Evolutionary conservation across 1,140 invertebrate genomes (phyloP), one percentile per base, ranked within the genome.

Genomic region (Coelopa frigida): DNA sequence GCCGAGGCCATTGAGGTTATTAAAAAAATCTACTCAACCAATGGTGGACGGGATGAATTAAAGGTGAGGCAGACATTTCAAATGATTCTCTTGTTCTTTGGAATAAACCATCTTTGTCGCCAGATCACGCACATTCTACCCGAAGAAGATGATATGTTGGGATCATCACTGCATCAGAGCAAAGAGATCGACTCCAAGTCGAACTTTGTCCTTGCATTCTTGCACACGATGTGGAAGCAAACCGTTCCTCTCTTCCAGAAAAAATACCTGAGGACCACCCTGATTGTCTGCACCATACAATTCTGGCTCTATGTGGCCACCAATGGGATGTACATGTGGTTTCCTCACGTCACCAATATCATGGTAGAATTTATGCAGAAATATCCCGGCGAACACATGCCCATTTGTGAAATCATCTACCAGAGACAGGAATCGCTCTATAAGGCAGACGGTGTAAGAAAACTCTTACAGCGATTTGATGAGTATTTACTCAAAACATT

Each of bases 1-100:
- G 69, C 77, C 1, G 75, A 81, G 51, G 75, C 82, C 2, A 54
- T 84, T 4, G 53, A 70, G 23, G 68, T 83, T 18, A 59, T 86
- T 2, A 63, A 63, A 39, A 71, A 63, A 6, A 80, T 84, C 48
- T 83, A 79, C 43, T 61, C 73, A 2, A 52, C 52, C 2, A 85
- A 85, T 51, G 81, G 74, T 23, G 69, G 73, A 35, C 73, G 50
- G 4, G 46, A 47, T 11, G 49, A 57, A 44, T 48, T 29, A 24
- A 12, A 42, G 27, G 49, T 48, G 43, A 38, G 18, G 12, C 15
- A 18, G 12, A 36, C 14, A 11, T 22, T n/a, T 4, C n/a, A n/a
- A n/a, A n/a, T n/a, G 31, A 22, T 21, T 8, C 24, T 17, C 3
- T 18, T 6, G 14, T 12, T 18, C 20, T 17, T 5, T 17, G 5